phyloP scores from a whole-genome alignment of 2,888 invertebrate species.

The Balanococcus diminutus region DNA sequence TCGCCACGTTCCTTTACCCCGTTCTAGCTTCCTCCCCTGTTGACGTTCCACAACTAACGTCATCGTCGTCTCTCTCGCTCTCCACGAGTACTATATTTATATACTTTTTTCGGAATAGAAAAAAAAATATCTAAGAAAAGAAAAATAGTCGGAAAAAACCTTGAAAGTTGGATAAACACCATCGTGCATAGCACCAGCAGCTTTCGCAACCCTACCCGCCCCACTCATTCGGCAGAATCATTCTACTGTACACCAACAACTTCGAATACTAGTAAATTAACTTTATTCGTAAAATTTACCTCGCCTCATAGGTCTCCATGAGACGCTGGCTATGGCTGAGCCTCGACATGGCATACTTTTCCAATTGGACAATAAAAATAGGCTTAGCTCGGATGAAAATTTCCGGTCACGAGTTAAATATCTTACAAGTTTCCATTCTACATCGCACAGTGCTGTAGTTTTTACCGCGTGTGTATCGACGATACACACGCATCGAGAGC shows the following conservation, averaged over 20 bases:
- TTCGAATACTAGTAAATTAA: constrained; percentile 3
- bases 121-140: not conserved
- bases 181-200: not conserved
- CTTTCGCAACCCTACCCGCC: not conserved
- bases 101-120: not conserved
- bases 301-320: not conserved
- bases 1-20: not conserved
- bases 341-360: not conserved
- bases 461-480: not conserved
- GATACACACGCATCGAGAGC: not conserved
- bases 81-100: not conserved
- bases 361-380: constrained; percentile 17
- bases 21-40: not conserved
- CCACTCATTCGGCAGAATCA: not conserved
- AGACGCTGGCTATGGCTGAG: no score
- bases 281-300: not conserved
- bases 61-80: not conserved
- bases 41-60: not conserved
- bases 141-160: constrained; percentile 13
- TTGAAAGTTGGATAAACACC: constrained; percentile 6
- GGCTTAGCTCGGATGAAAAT: constrained; percentile 23
- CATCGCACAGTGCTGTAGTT: not conserved
- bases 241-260: not conserved
- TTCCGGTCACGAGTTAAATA: constrained; percentile 27
- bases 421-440: not conserved